Percentiles rank a stretch among this genome's conserved stretches.
phyloP scores from a whole-genome alignment of 2,888 invertebrate species.

The Hyalella azteca region DNA sequence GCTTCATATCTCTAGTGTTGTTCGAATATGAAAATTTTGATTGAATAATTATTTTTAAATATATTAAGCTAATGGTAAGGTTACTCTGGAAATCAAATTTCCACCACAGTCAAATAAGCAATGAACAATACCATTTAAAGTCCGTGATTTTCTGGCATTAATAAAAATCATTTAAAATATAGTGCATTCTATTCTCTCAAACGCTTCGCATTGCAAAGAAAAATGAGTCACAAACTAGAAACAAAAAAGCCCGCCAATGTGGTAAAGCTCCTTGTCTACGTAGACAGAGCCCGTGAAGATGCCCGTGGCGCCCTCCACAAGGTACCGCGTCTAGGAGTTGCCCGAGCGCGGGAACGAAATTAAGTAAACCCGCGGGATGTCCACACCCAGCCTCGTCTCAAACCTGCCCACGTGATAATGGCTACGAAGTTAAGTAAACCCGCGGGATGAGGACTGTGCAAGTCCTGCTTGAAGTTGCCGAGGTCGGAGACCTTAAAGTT shows the following conservation, averaged over 20 bases:
- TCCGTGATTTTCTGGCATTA: not conserved
- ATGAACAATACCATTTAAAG: not conserved
- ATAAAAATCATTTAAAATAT: not conserved
- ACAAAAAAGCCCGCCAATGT: not conserved
- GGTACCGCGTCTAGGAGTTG: slow-evolving; percentile 62
- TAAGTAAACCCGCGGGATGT: slow-evolving; percentile 2
- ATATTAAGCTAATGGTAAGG: too few relatives aligned
- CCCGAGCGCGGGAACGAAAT: slow-evolving; percentile 62
- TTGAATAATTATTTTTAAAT: too few relatives aligned
- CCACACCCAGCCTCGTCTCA: slow-evolving; percentile 29
- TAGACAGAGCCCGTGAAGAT: slow-evolving; percentile 61
- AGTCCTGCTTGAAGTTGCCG: too few relatives aligned
- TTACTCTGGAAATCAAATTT: not conserved
- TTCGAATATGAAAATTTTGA: too few relatives aligned
- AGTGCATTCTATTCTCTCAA: not conserved
- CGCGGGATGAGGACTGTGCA: too few relatives aligned
- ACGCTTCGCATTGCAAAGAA: too few relatives aligned
- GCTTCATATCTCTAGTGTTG: too few relatives aligned
- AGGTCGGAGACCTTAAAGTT: too few relatives aligned
- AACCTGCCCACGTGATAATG: not conserved
- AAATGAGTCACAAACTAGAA: not conserved
- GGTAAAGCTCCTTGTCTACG: not conserved
- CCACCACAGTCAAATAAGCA: not conserved
- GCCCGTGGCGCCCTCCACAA: slow-evolving; percentile 62
- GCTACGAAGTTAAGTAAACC: too few relatives aligned